Evolutionary conservation across 2,797 vertebrate genomes (phyloP).

Genomic region (Morus bassanus): DNA sequence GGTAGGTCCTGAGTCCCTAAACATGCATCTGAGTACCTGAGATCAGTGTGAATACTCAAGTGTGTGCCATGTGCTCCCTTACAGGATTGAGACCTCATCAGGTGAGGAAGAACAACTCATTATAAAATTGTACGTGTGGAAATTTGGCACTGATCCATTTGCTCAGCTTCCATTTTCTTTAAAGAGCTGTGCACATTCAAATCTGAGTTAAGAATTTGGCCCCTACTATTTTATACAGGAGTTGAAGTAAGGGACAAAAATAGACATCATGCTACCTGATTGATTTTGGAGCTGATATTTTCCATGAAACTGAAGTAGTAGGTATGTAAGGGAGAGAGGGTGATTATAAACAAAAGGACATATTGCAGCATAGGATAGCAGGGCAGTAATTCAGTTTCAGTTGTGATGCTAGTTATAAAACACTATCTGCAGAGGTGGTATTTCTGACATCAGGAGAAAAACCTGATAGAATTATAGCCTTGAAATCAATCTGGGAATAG

Average conservation of each 20-base stretch:
- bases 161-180: background rate
- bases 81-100: background rate
- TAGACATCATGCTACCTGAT: slow-evolving; percentile 29
- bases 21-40: background rate
- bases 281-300: slow-evolving; percentile 50
- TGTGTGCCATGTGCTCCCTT: background rate
- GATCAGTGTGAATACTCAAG: background rate
- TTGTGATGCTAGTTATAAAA: slow-evolving; percentile 66
- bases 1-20: background rate
- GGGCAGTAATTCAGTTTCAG: slow-evolving; percentile 59
- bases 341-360: slow-evolving; percentile 32
- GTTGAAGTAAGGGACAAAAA: slow-evolving; percentile 32
- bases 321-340: background rate
- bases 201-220: background rate
- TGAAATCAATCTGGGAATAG: slow-evolving; percentile 70
- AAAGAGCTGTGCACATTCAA: background rate
- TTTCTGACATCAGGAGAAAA: slow-evolving; percentile 69
- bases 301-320: background rate
- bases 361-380: slow-evolving; percentile 29
- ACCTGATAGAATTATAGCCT: slow-evolving; percentile 74
- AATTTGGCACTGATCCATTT: background rate
- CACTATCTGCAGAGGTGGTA: slow-evolving; percentile 53
- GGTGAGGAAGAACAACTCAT: background rate
- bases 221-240: background rate
- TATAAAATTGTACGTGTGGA: background rate